Conservation (phyloP, 2,113 vertebrate species). For the Diadophis punctatus region DNA sequence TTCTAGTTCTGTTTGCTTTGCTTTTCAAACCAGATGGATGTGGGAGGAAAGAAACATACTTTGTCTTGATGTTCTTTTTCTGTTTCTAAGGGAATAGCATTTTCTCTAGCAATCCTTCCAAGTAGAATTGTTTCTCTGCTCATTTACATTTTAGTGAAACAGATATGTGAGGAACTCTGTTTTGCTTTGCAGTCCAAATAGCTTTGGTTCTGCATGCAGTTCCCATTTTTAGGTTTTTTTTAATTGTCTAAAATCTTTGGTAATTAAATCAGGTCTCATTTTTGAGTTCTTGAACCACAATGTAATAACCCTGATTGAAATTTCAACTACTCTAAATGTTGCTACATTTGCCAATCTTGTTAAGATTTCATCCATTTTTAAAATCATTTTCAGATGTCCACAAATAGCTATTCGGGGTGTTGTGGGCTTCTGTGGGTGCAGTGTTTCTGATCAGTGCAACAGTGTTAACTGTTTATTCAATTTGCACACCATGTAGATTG, state of each 20-base stretch:
- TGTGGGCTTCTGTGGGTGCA: not conserved
- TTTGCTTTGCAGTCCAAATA: not conserved
- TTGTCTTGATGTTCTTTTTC: not conserved
- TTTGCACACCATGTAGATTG: not conserved
- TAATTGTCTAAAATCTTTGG: not conserved
- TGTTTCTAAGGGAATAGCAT: not conserved
- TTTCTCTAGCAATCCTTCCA: not conserved
- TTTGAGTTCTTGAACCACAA: not conserved
- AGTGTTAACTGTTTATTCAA: not conserved
- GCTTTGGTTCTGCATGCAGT: not conserved
- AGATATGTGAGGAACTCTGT: not conserved
- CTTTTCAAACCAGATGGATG: not conserved
- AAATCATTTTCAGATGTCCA: not conserved
- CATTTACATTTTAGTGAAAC: not conserved
- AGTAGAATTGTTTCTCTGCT: not conserved
- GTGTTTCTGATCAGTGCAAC: not conserved
- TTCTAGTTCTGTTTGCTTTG: not conserved
- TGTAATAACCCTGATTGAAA: not conserved
- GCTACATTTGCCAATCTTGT: not conserved
- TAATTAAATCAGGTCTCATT: not conserved
- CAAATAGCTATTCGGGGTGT: not conserved
- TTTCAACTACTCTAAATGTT: not conserved
- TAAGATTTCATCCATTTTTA: not conserved
- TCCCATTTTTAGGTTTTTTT: not conserved
- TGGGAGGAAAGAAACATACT: not conserved